Percentiles rank a stretch among this genome's conserved stretches.
Evolutionary conservation across 2,113 vertebrate genomes (phyloP).

Genomic region (Gymnogyps californianus): DNA sequence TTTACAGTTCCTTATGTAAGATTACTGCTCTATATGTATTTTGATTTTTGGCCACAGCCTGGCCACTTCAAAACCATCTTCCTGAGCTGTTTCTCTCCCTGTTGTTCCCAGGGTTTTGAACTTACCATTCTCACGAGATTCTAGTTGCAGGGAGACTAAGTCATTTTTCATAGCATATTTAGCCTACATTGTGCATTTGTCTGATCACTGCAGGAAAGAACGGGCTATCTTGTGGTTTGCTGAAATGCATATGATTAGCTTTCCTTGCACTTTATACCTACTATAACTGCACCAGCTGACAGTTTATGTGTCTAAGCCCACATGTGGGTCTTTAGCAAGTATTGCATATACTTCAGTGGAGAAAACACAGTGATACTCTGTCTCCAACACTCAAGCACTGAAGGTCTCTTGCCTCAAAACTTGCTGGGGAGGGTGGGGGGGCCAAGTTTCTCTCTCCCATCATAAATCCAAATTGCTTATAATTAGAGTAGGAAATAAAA

Average conservation of each 20-base stretch:
- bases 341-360: background rate
- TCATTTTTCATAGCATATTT: background rate
- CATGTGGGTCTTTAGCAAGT: background rate
- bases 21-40: background rate
- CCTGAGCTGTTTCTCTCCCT: background rate
- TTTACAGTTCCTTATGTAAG: background rate
- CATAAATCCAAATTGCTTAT: background rate
- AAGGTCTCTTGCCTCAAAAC: background rate
- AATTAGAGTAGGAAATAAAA: background rate
- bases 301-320: background rate
- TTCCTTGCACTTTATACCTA: background rate
- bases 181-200: background rate
- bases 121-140: background rate
- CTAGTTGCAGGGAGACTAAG: background rate
- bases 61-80: background rate
- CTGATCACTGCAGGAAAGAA: background rate
- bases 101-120: background rate
- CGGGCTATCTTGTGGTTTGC: background rate
- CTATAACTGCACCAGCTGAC: background rate
- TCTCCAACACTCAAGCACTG: background rate
- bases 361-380: background rate
- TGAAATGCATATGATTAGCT: background rate
- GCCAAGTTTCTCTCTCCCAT: background rate
- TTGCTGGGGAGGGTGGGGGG: background rate
- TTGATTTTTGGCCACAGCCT: background rate